phyloP scores from a whole-genome alignment of 2,888 invertebrate species.

The Pammene fasciana region DNA sequence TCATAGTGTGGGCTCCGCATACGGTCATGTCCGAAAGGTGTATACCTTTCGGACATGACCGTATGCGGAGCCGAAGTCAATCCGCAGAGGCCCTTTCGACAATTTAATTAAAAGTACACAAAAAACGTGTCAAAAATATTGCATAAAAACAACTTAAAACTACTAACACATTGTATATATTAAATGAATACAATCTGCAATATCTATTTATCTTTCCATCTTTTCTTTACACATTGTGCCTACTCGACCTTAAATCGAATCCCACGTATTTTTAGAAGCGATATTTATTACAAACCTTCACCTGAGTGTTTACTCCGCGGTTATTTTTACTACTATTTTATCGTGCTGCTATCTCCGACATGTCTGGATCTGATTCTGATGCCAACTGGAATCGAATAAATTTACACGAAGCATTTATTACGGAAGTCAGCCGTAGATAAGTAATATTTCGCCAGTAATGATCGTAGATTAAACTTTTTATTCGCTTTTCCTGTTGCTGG shows the following conservation, averaged over 20 bases:
- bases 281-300: slow-evolving; percentile 36
- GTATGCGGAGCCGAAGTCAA: too few species aligned
- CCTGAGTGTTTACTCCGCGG: slow-evolving; percentile 34
- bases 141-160: too few species aligned
- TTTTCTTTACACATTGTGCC: background rate
- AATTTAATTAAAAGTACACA: too few species aligned
- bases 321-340: slow-evolving; percentile 29
- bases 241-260: background rate
- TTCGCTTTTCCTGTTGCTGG: background rate
- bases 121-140: too few species aligned
- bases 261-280: slow-evolving; percentile 23
- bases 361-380: background rate
- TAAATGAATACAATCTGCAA: too few species aligned
- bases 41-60: too few species aligned
- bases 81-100: too few species aligned
- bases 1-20: too few species aligned
- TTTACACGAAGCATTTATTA: background rate
- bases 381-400: slow-evolving; percentile 11
- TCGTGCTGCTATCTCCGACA: slow-evolving; percentile 21
- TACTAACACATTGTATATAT: too few species aligned
- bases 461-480: background rate
- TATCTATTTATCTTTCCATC: background rate
- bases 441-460: background rate
- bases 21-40: too few species aligned
- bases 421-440: background rate